A percentile compares a stretch with the other conserved stretches of the same genome.
These are phyloP conservation scores for Norana najaformis DNA, from an alignment of 2,888 invertebrate genomes.

Conservation along the genomic window DNA sequence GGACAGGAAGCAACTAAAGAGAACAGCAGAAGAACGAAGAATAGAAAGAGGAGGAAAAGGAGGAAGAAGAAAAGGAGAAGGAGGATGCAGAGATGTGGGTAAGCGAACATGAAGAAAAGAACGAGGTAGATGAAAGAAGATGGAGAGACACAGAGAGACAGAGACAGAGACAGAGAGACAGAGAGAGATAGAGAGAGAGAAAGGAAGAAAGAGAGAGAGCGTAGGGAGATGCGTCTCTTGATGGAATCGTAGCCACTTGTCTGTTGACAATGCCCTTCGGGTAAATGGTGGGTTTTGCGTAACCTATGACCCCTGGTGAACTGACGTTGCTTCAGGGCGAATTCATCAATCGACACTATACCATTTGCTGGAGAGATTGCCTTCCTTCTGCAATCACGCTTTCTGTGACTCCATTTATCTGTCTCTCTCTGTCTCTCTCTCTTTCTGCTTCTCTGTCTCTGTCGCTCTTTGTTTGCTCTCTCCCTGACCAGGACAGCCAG, in stretches of 20 bases:
- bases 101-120: neutral
- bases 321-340: neutral
- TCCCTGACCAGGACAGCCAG: neutral
- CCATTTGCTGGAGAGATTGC: conserved; percentile 7
- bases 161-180: neutral
- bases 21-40: neutral
- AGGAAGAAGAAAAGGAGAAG: no score
- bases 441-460: no score
- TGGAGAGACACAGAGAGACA: neutral
- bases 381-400: neutral
- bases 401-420: neutral
- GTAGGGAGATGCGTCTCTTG: neutral
- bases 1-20: no score
- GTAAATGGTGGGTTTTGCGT: neutral
- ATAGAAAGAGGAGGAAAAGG: neutral
- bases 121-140: neutral
- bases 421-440: neutral
- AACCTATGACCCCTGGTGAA: neutral
- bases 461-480: neutral
- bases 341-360: neutral
- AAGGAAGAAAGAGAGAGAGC: neutral
- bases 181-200: neutral
- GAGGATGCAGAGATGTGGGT: no score
- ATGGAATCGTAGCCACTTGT: neutral
- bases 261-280: neutral